Evolutionary conservation across 2,888 invertebrate genomes (phyloP).

Genomic region (Pollenia griseotomentosa): DNA sequence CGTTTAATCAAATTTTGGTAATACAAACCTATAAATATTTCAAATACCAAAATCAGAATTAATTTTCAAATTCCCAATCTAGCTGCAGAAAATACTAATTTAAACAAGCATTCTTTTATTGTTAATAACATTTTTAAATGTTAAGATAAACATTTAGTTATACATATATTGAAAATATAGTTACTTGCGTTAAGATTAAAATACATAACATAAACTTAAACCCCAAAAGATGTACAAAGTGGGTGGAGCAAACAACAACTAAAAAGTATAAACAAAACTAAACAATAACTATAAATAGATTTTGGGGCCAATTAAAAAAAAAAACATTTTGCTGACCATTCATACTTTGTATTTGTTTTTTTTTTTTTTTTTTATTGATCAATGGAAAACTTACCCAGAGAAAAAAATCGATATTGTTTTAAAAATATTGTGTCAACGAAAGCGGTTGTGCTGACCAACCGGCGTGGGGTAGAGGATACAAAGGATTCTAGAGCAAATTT

Average conservation of each 20-base stretch:
- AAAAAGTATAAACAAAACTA: constrained; percentile 75
- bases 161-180: no score
- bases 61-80: no score
- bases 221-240: constrained; percentile 61
- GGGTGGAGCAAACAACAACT: constrained; percentile 58
- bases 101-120: no score
- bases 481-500: constrained; percentile 21
- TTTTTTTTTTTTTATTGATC: neutral
- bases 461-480: neutral
- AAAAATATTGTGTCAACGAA: constrained; percentile 27
- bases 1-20: no score
- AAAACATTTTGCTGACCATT: neutral
- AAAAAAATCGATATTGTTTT: constrained; percentile 59
- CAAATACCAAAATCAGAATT: no score
- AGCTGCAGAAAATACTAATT: no score
- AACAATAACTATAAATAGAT: constrained; percentile 59
- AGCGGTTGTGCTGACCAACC: neutral
- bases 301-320: constrained; percentile 52
- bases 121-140: no score
- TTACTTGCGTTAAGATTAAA: no score
- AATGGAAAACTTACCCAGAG: constrained; percentile 63
- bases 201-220: no score
- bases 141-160: no score
- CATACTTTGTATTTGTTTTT: no score
- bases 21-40: no score